Base-by-base conservation (phyloP, 2,888 invertebrate species). In the Thereva unica region DNA sequence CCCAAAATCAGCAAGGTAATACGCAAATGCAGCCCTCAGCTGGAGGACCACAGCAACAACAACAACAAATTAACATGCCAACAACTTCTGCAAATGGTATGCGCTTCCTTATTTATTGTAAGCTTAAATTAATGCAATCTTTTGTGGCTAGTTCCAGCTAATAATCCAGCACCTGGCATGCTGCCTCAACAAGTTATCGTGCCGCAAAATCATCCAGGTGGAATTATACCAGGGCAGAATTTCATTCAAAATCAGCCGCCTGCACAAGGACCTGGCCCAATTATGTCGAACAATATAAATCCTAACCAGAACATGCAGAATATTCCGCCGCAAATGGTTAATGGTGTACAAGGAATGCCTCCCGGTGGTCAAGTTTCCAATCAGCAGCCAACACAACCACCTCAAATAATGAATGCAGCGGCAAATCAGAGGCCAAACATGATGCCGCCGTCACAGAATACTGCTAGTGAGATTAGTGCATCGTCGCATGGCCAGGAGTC, bases 1-100 rank as follows among this genome's bases (percentile, higher is more conserved):
- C 75, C 50, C 72, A 72, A 10, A 77, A 76, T 3, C 76, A 74
- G 41, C 73, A 42, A 9, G 53, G 37, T 5, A 70, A 67, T 37
- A 63, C 57, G 4, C 70, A 55, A 61, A 65, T 65, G 5, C 67
- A 61, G 37, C 67, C 55, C 6, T 67, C 54, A 8, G 55, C 67
- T 42, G 66, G 49, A 42, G 59, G 63, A 34, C n/a, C n/a, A n/a
- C n/a, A n/a, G n/a, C 76, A 72, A 63, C 70, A 71, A n/a, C 68
- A 67, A 7, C 70, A 61, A 4, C 73, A 69, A 61, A 68, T 71
- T 64, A 68, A 69, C 47, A 70, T 72, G 5, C 73, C 72, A 67
- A 67, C 73, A 44, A 53, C 74, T 5, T 68, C 72, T 44, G 72
- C 74, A 4, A 69, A 66, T 63, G 71, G 72, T 72, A 69, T 52